Base-by-base conservation (phyloP, 1,140 invertebrate species). In the Nomia melanderi region DNA sequence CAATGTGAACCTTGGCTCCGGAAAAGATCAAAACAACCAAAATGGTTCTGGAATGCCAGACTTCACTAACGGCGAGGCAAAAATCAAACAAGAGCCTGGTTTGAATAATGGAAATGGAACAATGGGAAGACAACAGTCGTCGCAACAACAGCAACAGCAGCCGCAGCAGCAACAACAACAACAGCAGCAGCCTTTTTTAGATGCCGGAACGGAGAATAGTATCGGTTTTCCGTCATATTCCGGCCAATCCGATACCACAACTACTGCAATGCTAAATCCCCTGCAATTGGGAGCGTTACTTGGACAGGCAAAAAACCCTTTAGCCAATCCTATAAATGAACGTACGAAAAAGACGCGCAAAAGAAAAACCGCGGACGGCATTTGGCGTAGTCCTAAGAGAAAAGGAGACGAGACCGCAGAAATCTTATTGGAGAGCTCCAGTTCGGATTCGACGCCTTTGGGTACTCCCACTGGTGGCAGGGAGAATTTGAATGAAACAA, bases 341-440 rank as follows among this genome's bases (percentile, higher is more conserved):
- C 85, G 87, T 8, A n/a, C 85, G 0, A 92, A 92, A 53, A 93
- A 93, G 54, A 83, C 88, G 1, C 92, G 92, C 4, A 94, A 93
- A 64, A 89, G 93, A 6, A 93, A 93, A 84, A 84, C 89, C 11
- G 85, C 84, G 0, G 93, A 94, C 33, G 91, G 93, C 56, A 87
- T 92, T 41, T 94, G 93, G 93, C 90, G 93, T 57, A 92, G 91
- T 79, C 91, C 92, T 6, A 94, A 94, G 57, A 89, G 93, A 63
- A 93, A 93, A 89, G 88, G 86, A 74, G 93, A 93, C 63, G 81
- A 86, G 72, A 71, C 91, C 0, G 88, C 90, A 62, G 93, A 94
- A 56, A 93, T 94, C 27, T 64, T 94, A 5, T 44, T 94, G 25
- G 95, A 95, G 64, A 94, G 94, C 6, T 95, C 95, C 1, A 96